A percentile compares a stretch with the other conserved stretches of the same genome.
Evolutionary conservation across 2,113 vertebrate genomes (phyloP).

Genomic region (Astur gentilis): DNA sequence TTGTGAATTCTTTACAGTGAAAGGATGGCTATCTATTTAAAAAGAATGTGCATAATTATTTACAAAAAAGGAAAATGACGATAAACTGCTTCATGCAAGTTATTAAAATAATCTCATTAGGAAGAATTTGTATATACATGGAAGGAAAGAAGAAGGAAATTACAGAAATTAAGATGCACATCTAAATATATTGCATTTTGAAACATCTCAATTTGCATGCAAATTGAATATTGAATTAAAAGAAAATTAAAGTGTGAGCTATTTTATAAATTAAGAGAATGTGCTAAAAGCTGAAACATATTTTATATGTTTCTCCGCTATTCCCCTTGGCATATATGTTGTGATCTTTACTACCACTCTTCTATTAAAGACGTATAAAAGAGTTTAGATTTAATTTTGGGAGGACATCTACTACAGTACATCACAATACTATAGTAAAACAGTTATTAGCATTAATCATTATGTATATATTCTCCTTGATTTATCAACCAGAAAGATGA

Average conservation of each 20-base stretch:
- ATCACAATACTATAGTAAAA: neutral
- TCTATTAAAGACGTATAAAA: neutral
- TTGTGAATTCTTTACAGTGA: neutral
- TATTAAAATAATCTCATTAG: slow-evolving; percentile 26
- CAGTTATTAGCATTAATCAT: slow-evolving; percentile 2
- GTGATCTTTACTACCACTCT: neutral
- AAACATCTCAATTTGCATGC: slow-evolving; percentile 37
- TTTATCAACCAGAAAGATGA: slow-evolving; percentile 6
- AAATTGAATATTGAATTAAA: slow-evolving; percentile 55
- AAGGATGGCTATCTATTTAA: neutral
- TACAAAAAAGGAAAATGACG: neutral
- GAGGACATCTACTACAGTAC: neutral
- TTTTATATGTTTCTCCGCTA: neutral
- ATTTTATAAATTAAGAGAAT: neutral
- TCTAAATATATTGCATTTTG: slow-evolving; percentile 5
- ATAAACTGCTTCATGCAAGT: neutral
- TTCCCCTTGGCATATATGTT: neutral
- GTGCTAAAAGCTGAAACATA: neutral
- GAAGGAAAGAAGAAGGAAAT: neutral
- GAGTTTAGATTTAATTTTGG: neutral
- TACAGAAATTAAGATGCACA: neutral
- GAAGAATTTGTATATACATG: neutral
- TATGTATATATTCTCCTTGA: slow-evolving; percentile 30
- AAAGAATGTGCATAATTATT: neutral
- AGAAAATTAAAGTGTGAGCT: neutral